Evolutionary conservation across 1,140 invertebrate species (phyloP).

Genomic region (Drosophila ohnishii): DNA sequence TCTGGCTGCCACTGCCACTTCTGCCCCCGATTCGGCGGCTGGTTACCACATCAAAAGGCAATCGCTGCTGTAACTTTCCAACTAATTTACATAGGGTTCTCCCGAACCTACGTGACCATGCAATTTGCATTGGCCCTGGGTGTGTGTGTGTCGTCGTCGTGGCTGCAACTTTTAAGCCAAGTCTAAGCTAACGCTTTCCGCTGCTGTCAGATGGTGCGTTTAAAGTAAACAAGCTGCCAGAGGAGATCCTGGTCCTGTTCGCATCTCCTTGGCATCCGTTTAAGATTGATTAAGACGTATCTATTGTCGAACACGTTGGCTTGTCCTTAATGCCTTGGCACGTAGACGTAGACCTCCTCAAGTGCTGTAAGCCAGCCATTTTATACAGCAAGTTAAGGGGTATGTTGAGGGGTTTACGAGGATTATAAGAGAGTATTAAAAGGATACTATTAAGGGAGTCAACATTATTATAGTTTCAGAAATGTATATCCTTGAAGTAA

Average conservation of each 20-base stretch:
- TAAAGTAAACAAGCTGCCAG: constrained; percentile 58
- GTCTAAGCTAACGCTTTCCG: constrained; percentile 14
- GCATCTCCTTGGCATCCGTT: constrained; percentile 30
- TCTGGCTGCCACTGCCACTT: constrained; percentile 1
- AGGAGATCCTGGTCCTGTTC: neutral
- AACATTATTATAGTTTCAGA: neutral
- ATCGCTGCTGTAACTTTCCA: constrained; percentile 65
- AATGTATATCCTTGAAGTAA: neutral
- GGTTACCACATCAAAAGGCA: constrained; percentile 73
- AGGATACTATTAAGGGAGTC: neutral
- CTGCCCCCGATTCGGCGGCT: neutral
- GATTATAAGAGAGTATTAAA: neutral
- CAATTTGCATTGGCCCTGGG: constrained; percentile 49
- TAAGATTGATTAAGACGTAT: constrained; percentile 81
- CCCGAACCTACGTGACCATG: constrained; percentile 62
- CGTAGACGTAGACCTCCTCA: constrained; percentile 39
- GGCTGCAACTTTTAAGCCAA: constrained; percentile 38
- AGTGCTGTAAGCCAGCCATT: constrained; percentile 28
- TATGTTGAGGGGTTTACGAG: neutral
- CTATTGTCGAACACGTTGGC: constrained; percentile 74
- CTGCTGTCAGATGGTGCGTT: constrained; percentile 37
- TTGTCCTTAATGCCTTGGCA: constrained; percentile 48
- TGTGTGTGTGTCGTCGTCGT: constrained; percentile 11
- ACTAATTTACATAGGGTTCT: constrained; percentile 73
- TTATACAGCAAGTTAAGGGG: constrained; percentile 17